Conservation (phyloP, 2,888 invertebrate genomes). For the Octonoba sinensis region DNA sequence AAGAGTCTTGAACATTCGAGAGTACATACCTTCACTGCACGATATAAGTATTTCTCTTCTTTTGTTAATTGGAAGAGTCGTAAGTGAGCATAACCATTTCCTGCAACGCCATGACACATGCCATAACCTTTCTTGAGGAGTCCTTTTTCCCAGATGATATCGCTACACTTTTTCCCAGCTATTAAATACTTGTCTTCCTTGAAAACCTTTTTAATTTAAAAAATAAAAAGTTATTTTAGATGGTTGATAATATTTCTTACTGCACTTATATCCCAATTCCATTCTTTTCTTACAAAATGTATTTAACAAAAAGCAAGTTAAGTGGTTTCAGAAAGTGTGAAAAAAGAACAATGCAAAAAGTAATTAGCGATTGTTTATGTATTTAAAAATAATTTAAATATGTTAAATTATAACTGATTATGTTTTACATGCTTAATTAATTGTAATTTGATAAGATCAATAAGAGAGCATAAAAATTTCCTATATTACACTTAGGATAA, state of each 20-base stretch:
- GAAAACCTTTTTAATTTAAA: constrained; percentile 75
- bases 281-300: too few relatives aligned
- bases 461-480: too few relatives aligned
- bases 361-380: too few relatives aligned
- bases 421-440: too few relatives aligned
- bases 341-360: too few relatives aligned
- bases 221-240: constrained; percentile 3
- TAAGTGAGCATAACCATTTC: constrained; percentile 88
- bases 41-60: constrained; percentile 78
- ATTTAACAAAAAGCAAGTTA: too few relatives aligned
- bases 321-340: too few relatives aligned
- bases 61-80: constrained; percentile 83
- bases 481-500: too few relatives aligned
- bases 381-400: too few relatives aligned
- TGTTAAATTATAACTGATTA: too few relatives aligned
- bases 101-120: constrained; percentile 88
- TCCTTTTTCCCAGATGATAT: constrained; percentile 86
- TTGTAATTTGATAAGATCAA: too few relatives aligned
- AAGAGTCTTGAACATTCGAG: not conserved
- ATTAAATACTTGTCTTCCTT: constrained; percentile 79
- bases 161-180: constrained; percentile 80
- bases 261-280: too few relatives aligned
- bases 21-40: constrained; percentile 75
- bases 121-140: constrained; percentile 86
- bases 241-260: not conserved